Evolutionary conservation across 2,888 invertebrate genomes (phyloP), one percentile per base, ranked within the genome.

Genomic region (Tortricodes alternella): DNA sequence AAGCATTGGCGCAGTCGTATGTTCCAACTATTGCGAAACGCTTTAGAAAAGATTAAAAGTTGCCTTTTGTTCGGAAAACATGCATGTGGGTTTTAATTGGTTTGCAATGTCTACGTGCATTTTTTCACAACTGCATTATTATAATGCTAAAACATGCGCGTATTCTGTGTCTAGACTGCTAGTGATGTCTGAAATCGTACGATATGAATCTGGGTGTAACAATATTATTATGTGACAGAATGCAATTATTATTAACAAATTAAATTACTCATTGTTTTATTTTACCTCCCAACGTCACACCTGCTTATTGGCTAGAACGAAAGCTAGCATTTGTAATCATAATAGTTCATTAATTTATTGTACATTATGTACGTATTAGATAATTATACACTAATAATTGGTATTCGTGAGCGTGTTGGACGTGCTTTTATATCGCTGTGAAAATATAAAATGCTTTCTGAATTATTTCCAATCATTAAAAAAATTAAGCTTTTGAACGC

Each of bases 231-330:
- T 83, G 81, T 83, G 85, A 83, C 81, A 78, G 76, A 85, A 84
- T 84, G 80, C 82, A 85, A 85, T 81, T 86, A 86, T 82, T 83
- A 83, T 79, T 83, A 81, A 81, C 80, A 79, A 78, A 79, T 41
- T 55, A 55, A 53, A 53, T 27, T 43, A 39, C 29, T 39, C 16
- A 19, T 52, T 41, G 48, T 55, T 55, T 55, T 19, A 48, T 55
- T 55, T 48, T 11, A 9, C 21, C 3, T 15, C 8, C 4, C 15
- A 11, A 7, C 3, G 21, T 39, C 9, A n/a, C 11, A 11, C 3
- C 11, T 34, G 13, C 11, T 34, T 2, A 34, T 34, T 34, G n/a
- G 6, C 2, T 24, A 9, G 0, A 24, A 8, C 9, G 9, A 1
- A 8, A 9, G 0, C 8, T 9, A 24, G 24, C 2, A 24, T 8